A percentile compares a stretch with the other conserved stretches of the same genome.
phyloP scores from a whole-genome alignment of 2,797 vertebrate species.

The Coranthus polyacanthus region DNA sequence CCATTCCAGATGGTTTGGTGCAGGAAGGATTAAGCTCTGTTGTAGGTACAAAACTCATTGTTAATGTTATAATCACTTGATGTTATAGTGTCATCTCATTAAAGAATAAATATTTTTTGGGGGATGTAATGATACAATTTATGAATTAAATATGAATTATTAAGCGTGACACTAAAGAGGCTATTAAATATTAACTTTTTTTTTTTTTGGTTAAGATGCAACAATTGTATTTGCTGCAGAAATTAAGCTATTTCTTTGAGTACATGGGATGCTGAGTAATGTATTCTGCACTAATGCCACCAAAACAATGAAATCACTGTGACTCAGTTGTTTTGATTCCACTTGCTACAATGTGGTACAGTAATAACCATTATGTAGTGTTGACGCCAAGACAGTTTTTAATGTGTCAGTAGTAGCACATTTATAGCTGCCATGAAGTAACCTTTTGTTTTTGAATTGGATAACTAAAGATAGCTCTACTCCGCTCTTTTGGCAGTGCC shows the following conservation, averaged over 20 bases:
- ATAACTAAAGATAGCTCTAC: conserved; percentile 81
- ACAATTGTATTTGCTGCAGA: conserved; percentile 41
- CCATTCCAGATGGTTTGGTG: conserved; percentile 76
- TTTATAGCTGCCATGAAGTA: conserved; percentile 75
- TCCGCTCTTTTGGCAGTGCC: conserved; percentile 69
- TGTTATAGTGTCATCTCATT: conserved; percentile 44
- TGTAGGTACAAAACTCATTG: conserved; percentile 52
- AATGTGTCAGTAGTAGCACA: conserved; percentile 74
- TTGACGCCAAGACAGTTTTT: conserved; percentile 55
- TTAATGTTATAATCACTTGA: conserved; percentile 35
- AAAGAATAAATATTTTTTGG: conserved; percentile 23
- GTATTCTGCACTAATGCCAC: conserved; percentile 40
- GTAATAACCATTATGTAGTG: conserved; percentile 49
- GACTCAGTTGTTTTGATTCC: conserved; percentile 68
- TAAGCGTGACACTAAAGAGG: conserved; percentile 37
- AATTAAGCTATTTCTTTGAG: conserved; percentile 41
- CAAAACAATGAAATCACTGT: conserved; percentile 48
- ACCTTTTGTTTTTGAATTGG: conserved; percentile 79
- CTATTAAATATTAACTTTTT: conserved; percentile 38
- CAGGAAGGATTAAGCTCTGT: conserved; percentile 55
- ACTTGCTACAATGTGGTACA: conserved; percentile 40
- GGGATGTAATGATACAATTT: conserved; percentile 18
- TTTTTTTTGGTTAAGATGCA: conserved; percentile 27
- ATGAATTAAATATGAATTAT: conserved; percentile 44
- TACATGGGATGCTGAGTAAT: conserved; percentile 57